Base-by-base conservation (phyloP, 2,797 vertebrate species). In the Sebastiscus albofasciatus region DNA sequence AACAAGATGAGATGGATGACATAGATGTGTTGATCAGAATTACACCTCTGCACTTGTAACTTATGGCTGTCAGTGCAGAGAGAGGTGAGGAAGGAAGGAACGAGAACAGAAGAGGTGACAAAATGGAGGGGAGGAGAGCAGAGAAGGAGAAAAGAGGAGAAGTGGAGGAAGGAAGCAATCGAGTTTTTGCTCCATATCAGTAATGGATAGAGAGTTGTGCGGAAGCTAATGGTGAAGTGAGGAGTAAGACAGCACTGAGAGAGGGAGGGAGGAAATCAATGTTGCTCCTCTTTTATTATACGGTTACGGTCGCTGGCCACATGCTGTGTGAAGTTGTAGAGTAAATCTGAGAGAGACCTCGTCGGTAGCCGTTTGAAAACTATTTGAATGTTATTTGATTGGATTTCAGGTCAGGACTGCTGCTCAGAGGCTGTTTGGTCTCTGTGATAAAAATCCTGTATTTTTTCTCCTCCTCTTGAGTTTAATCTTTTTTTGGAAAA, bases 151-250 rank as follows among this genome's bases (percentile, higher is more conserved):
- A 54, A 55, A 67, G 10, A 75, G 31, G 29, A 66, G 65, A 42
- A 10, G 66, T 2, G 72, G 71, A 71, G 74, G 81, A 80, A 71
- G 74, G 81, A 80, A 87, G 75, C 76, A 31, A 18, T 39, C 27
- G 8, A 56, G 22, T 34, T 49, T 49, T 77, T 55, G 75, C 82
- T 88, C 68, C 81, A 65, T 68, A 58, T 79, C 70, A 64, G 80
- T 90, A 89, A 91, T 90, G 91, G 89, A 80, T 20, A 4, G 55
- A 4, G 55, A 86, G 82, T 68, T 76, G 83, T 67, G 73, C 8
- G 75, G 79, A 77, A 31, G 78, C 77, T 83, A 84, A 87, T 87
- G 78, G 89, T 39, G 67, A 68, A 71, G 60, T 27, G 75, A 64
- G 65, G 70, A 64, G 70, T 22, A 42, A 66, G 72, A 85, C 29